Conservation (phyloP, 1,140 invertebrate species). For the Sycophaga agraensis region DNA sequence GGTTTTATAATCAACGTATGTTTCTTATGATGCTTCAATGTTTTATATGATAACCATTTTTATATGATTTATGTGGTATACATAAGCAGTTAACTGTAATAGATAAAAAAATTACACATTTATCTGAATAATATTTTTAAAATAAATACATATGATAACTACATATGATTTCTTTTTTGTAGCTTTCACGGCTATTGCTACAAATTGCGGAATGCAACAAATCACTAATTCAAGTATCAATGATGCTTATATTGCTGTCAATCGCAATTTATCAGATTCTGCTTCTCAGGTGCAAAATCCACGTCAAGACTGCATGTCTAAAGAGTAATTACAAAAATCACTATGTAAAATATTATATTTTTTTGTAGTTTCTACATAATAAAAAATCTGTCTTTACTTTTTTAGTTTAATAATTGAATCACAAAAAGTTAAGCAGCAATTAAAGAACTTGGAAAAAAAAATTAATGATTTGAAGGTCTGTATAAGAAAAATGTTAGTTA, state of each 20-base stretch:
- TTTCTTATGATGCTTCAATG: conserved; percentile 28
- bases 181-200: conserved; percentile 46
- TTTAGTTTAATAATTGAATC: conserved; percentile 62
- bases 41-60: too few species aligned
- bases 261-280: conserved; percentile 47
- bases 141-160: background rate
- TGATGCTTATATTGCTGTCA: conserved; percentile 59
- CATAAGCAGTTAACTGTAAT: too few species aligned
- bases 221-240: conserved; percentile 41
- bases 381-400: conserved; percentile 7
- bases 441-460: conserved; percentile 66
- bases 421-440: conserved; percentile 65
- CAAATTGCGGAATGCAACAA: conserved; percentile 46
- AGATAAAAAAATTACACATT: too few species aligned
- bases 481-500: background rate
- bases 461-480: conserved; percentile 67
- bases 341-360: conserved; percentile 29
- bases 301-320: conserved; percentile 50
- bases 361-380: background rate
- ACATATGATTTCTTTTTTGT: conserved; percentile 1
- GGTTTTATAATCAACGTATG: conserved; percentile 58
- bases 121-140: too few species aligned
- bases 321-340: conserved; percentile 44
- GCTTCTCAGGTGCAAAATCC: conserved; percentile 42
- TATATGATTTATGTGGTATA: too few species aligned